These are phyloP conservation scores for Pomacea maculata DNA, from an alignment of 1,140 invertebrate genomes.

Conservation along the genomic window DNA sequence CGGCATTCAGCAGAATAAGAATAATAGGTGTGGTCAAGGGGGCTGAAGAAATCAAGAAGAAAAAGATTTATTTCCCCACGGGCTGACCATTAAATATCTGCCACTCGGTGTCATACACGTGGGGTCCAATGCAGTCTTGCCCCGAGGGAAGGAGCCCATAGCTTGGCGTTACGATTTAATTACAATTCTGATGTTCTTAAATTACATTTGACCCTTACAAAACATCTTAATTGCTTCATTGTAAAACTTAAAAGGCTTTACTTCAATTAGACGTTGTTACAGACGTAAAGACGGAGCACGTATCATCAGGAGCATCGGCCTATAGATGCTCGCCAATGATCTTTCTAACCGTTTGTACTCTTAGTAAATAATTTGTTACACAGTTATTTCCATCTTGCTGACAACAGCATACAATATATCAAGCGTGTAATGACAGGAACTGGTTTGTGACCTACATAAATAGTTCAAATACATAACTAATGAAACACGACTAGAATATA, in stretches of 20 bases:
- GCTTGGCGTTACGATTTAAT: background rate
- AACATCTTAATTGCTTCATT: too few relatives aligned
- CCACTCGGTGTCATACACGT: background rate
- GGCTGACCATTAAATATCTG: background rate
- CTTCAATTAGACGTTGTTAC: too few relatives aligned
- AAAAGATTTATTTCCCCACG: background rate
- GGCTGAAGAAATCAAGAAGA: too few relatives aligned
- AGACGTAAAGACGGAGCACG: too few relatives aligned
- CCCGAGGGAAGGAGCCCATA: background rate
- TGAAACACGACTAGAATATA: background rate
- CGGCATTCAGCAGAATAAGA: conserved; percentile 49
- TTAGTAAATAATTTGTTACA: background rate
- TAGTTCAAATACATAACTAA: background rate
- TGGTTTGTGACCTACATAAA: background rate
- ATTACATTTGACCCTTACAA: too few relatives aligned
- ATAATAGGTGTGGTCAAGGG: conserved; percentile 26
- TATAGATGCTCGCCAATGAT: background rate
- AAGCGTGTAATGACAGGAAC: background rate
- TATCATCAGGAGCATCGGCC: too few relatives aligned
- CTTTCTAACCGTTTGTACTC: background rate
- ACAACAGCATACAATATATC: background rate
- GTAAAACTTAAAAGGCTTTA: too few relatives aligned
- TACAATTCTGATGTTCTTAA: background rate
- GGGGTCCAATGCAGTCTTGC: background rate
- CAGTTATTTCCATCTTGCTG: background rate